Conservation (phyloP, 2,113 vertebrate genomes). For the Sterrhoptilus dennistouni region DNA sequence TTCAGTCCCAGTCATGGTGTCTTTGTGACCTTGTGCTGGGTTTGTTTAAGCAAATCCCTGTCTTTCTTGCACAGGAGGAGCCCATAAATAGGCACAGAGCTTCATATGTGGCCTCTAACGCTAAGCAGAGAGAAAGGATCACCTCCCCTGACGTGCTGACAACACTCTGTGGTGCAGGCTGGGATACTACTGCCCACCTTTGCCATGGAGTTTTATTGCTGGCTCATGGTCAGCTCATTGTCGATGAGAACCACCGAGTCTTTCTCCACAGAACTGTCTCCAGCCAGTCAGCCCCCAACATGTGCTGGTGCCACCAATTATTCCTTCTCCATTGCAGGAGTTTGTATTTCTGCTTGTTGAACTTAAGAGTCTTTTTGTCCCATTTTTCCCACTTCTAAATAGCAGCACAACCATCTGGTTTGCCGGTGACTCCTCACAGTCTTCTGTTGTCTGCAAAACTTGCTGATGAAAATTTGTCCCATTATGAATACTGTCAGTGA, state of each 20-base stretch:
- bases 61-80: not conserved
- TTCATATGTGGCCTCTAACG: not conserved
- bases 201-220: not conserved
- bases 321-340: not conserved
- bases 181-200: not conserved
- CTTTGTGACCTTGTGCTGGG: not conserved
- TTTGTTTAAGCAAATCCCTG: not conserved
- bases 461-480: not conserved
- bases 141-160: not conserved
- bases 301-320: not conserved
- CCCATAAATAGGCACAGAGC: not conserved
- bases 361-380: not conserved
- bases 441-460: not conserved
- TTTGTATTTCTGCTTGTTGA: not conserved
- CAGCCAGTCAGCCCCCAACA: not conserved
- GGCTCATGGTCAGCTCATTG: not conserved
- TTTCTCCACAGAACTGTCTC: not conserved
- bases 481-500: not conserved
- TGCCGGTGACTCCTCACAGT: not conserved
- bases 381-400: not conserved
- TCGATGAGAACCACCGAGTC: not conserved
- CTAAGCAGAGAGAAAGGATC: not conserved
- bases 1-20: not conserved
- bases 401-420: not conserved
- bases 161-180: not conserved